These are phyloP conservation scores for Chinchilla lanigera DNA, from an alignment of 2,113 vertebrate genomes.

Conservation along the genomic window DNA sequence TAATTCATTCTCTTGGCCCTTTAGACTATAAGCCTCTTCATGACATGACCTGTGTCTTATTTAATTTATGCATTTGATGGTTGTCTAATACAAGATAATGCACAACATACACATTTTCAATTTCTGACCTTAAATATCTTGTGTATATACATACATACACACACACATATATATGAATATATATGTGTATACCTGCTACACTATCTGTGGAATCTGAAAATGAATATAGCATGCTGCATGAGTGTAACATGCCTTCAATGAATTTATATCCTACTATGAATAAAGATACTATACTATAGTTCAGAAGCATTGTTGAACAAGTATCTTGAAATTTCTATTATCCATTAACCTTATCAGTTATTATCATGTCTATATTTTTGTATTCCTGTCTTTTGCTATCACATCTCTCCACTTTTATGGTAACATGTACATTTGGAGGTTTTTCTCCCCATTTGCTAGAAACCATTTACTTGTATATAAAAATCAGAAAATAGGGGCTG, in stretches of 20 bases:
- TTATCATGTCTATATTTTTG: not conserved
- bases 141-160: not conserved
- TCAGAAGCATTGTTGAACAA: not conserved
- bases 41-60: not conserved
- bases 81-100: conserved; percentile 32
- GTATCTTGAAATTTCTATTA: not conserved
- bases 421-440: conserved; percentile 2
- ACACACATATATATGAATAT: not conserved
- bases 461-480: conserved; percentile 3
- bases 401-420: not conserved
- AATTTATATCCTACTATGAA: not conserved
- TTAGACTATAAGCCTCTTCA: not conserved
- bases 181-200: not conserved
- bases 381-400: conserved; percentile 32
- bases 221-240: not conserved
- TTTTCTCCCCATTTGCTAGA: not conserved
- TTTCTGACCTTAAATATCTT: not conserved
- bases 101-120: not conserved
- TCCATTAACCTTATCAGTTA: not conserved
- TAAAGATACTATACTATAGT: not conserved
- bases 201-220: conserved; percentile 26
- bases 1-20: conserved; percentile 30
- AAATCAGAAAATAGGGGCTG: not conserved
- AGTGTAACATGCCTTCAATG: conserved; percentile 36
- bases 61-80: conserved; percentile 17